Evolutionary conservation across 2,888 invertebrate species (phyloP).

Genomic region (Linyphia triangularis): DNA sequence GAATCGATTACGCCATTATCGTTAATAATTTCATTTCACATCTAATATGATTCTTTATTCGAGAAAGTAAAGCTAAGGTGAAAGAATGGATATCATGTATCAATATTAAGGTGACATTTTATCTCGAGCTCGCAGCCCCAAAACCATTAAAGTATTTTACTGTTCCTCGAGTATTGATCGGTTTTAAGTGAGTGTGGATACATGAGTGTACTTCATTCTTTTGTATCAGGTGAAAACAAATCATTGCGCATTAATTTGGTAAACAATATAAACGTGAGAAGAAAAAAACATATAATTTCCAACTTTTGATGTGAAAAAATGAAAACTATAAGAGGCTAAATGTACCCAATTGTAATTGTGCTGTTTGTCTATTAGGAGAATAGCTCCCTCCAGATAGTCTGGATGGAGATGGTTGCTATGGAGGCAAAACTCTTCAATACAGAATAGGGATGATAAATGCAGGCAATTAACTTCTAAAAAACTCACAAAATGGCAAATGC

Average conservation of each 20-base stretch:
- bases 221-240: background rate
- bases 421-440: too few relatives aligned
- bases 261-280: background rate
- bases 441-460: too few relatives aligned
- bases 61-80: background rate
- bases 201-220: background rate
- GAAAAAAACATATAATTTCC: background rate
- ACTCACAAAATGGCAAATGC: too few relatives aligned
- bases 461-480: too few relatives aligned
- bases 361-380: too few relatives aligned
- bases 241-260: background rate
- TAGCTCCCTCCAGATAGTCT: too few relatives aligned
- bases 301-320: too few relatives aligned
- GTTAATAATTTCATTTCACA: background rate
- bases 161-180: conserved; percentile 9
- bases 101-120: conserved; percentile 38
- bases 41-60: background rate
- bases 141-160: conserved; percentile 4
- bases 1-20: background rate
- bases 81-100: conserved; percentile 24
- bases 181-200: background rate
- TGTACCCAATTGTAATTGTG: too few relatives aligned
- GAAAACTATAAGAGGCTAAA: too few relatives aligned
- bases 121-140: background rate
- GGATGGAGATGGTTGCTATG: too few relatives aligned